Base-by-base conservation (phyloP, 92 coral and sea anemone species). In the Micromussa lordhowensis region DNA sequence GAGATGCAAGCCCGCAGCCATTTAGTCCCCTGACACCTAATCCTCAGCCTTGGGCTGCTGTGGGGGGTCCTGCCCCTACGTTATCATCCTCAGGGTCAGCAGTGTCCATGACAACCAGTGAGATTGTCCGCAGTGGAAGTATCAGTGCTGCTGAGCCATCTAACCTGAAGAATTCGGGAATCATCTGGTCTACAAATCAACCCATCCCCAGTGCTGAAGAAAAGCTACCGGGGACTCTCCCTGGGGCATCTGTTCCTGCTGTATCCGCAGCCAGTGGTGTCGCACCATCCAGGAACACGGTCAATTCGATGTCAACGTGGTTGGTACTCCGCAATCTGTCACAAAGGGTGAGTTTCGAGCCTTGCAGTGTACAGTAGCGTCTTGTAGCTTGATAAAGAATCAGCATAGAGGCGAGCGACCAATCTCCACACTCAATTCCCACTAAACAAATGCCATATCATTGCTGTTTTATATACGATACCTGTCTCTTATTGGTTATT, bases 281-380 rank as follows among this genome's bases (percentile, higher is more conserved):
- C 29, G 81, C 86, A 28, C 72, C 86, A 26, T 44, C 64, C 22
- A 88, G 88, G 69, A 77, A 89, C 84, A 88, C 90, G 10, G 80
- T 93, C 75, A 93, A 83, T 64, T 94, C 97, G 75, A 88, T 98
- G 98, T 96, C 99, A 17, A 96, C 99, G 29, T 98, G 99, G 99
- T 90, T 98, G 74, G 98, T 98, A 28, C 87, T 98, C 19, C 92
- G 98, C 54, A 98, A 98, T 88, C 82, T 98, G 35, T 93, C 95
- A 54, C 98, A 98, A 57, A 93, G 96, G 97, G 99, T 97, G 91
- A 91, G 96, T 82, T 76, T 13, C n/a, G n/a, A n/a, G n/a, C n/a
- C n/a, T n/a, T n/a, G n/a, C n/a, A n/a, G n/a, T n/a, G n/a, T n/a
- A n/a, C n/a, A 0, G 48, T 1, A 40, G 51, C 51, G 51, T 44